phyloP scores from a whole-genome alignment of 37 sponge, comb jelly and placozoan species.

The Petrosia ficiformis region DNA sequence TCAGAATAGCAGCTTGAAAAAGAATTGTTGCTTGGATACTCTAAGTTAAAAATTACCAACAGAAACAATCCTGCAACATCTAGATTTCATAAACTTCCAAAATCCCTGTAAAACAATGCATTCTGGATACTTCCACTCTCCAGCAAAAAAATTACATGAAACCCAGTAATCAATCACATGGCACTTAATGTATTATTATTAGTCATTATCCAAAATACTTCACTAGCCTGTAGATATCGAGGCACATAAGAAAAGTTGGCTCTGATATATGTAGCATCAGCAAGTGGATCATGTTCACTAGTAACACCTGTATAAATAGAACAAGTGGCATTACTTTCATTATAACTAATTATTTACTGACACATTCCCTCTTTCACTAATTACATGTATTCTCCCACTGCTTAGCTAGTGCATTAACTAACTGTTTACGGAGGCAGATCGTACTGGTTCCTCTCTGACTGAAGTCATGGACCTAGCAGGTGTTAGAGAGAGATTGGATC shows the following conservation, averaged over 20 bases:
- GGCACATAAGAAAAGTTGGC: slow-evolving; percentile 81
- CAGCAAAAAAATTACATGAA: no score
- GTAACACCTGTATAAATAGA: background rate
- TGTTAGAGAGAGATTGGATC: slow-evolving; percentile 51
- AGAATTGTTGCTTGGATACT: no score
- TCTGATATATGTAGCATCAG: slow-evolving; percentile 72
- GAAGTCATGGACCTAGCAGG: slow-evolving; percentile 55
- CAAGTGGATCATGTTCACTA: slow-evolving; percentile 51
- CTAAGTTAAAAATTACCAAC: no score
- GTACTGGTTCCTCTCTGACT: slow-evolving; percentile 41
- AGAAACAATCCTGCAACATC: no score
- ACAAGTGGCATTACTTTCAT: background rate
- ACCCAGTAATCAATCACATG: no score
- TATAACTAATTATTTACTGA: background rate
- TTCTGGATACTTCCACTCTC: no score
- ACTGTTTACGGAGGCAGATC: slow-evolving; percentile 39
- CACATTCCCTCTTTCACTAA: no score
- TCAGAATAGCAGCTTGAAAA: no score
- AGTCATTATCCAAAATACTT: no score
- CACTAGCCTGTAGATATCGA: slow-evolving; percentile 55
- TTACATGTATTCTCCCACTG: background rate
- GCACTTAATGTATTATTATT: no score
- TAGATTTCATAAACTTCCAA: no score
- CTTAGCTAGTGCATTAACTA: background rate
- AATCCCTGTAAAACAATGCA: no score